A percentile compares a stretch with the other conserved stretches of the same genome.
Evolutionary conservation across 2,113 vertebrate species (phyloP).

Genomic region (Chloropsis cyanopogon): DNA sequence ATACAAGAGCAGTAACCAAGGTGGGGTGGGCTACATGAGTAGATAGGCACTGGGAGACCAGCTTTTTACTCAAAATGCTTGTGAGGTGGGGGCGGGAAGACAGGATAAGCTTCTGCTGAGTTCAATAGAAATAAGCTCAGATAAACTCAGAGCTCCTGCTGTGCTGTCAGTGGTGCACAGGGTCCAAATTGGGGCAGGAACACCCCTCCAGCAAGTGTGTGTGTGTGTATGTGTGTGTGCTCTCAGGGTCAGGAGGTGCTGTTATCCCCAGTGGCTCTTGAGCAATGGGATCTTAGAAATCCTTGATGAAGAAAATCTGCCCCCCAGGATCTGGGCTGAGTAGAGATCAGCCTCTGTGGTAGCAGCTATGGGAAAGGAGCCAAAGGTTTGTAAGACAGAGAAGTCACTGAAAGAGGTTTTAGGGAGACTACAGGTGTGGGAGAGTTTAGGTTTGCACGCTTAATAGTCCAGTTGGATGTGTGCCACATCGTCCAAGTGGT

Average conservation of each 20-base stretch:
- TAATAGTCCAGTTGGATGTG: not conserved
- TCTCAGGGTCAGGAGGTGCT: not conserved
- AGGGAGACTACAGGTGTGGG: not conserved
- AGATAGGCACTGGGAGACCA: not conserved
- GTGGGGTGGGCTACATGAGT: not conserved
- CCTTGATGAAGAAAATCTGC: not conserved
- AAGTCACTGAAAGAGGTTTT: not conserved
- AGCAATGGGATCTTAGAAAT: not conserved
- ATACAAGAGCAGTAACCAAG: not conserved
- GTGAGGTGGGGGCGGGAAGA: fast-evolving
- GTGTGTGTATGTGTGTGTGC: too few relatives aligned
- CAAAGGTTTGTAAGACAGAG: not conserved
- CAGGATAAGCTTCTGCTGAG: not conserved
- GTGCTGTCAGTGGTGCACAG: not conserved
- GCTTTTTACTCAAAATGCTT: not conserved
- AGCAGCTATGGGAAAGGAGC: not conserved
- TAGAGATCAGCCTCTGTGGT: not conserved
- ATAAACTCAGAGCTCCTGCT: not conserved
- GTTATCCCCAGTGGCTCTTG: not conserved
- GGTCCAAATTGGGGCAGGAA: not conserved
- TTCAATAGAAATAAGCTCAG: not conserved
- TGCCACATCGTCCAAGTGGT: not conserved
- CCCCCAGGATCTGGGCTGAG: not conserved
- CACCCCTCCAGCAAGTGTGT: not conserved
- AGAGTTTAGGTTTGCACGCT: not conserved